Conservation (phyloP, 1,140 invertebrate species). For the Lithobius niger region DNA sequence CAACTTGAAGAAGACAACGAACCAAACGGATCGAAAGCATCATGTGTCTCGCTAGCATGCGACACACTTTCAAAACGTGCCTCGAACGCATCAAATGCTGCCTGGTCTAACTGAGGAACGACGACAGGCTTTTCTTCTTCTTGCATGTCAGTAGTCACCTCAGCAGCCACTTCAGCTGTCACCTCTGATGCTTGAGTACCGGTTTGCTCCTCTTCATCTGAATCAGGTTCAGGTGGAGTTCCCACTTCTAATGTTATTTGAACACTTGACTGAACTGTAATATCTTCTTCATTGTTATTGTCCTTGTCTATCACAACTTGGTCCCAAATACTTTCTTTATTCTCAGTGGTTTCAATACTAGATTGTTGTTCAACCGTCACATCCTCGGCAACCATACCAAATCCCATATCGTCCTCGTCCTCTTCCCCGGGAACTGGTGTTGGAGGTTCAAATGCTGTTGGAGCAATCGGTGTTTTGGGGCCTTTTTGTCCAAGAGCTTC, state of each 20-base stretch:
- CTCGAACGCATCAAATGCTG: constrained; percentile 28
- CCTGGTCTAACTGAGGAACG: constrained; percentile 19
- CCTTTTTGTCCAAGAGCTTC: constrained; percentile 6
- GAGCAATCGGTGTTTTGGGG: constrained; percentile 1
- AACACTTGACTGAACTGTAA: too few relatives aligned
- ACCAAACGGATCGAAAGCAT: constrained; percentile 28
- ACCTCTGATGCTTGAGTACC: constrained; percentile 16
- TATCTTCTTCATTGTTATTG: too few relatives aligned
- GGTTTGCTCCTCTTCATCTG: constrained; percentile 11
- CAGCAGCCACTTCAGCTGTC: constrained; percentile 13
- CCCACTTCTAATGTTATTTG: background rate
- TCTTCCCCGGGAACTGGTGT: background rate
- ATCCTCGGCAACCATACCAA: too few relatives aligned
- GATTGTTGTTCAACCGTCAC: too few relatives aligned
- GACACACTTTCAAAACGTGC: constrained; percentile 59
- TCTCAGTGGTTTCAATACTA: too few relatives aligned
- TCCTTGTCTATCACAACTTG: too few relatives aligned
- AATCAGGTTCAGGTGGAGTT: constrained; percentile 1
- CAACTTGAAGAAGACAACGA: constrained; percentile 8
- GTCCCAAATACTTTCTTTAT: too few relatives aligned
- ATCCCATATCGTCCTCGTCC: background rate
- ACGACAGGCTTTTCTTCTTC: too few relatives aligned
- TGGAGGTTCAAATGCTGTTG: background rate
- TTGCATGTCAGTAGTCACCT: too few relatives aligned
- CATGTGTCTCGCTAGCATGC: constrained; percentile 22